These are phyloP conservation scores for Lasioglossum vierecki DNA, from an alignment of 2,888 invertebrate species.

Conservation along the genomic window DNA sequence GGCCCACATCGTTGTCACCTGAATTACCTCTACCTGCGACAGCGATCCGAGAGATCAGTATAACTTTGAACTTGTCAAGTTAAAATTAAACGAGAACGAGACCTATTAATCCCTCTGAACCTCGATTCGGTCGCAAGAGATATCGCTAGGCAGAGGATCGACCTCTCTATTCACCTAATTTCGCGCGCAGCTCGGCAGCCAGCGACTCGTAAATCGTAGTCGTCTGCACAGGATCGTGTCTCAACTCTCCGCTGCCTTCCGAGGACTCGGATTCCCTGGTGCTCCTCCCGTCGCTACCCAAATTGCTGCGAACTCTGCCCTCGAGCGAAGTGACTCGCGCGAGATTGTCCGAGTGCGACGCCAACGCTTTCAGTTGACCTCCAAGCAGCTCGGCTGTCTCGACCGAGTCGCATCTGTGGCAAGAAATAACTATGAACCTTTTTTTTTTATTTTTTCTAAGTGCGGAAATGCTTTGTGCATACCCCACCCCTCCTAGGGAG, in stretches of 20 bases:
- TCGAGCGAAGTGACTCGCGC: conserved; percentile 86
- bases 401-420: conserved; percentile 94
- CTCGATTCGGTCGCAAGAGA: neutral
- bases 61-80: neutral
- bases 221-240: conserved; percentile 89
- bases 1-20: conserved; percentile 85
- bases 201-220: conserved; percentile 94
- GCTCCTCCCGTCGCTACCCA: conserved; percentile 86
- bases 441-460: no score
- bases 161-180: conserved; percentile 85
- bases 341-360: conserved; percentile 80
- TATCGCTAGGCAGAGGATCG: neutral
- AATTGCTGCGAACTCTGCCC: conserved; percentile 94
- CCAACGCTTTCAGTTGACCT: conserved; percentile 92
- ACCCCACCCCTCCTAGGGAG: no score
- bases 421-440: neutral
- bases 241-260: conserved; percentile 90
- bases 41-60: neutral
- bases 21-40: conserved; percentile 81
- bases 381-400: conserved; percentile 95
- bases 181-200: conserved; percentile 94
- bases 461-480: no score
- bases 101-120: no score
- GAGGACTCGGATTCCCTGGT: conserved; percentile 89
- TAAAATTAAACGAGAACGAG: neutral